Base-by-base conservation (phyloP, 2,113 vertebrate species). In the Dicaeum eximium region DNA sequence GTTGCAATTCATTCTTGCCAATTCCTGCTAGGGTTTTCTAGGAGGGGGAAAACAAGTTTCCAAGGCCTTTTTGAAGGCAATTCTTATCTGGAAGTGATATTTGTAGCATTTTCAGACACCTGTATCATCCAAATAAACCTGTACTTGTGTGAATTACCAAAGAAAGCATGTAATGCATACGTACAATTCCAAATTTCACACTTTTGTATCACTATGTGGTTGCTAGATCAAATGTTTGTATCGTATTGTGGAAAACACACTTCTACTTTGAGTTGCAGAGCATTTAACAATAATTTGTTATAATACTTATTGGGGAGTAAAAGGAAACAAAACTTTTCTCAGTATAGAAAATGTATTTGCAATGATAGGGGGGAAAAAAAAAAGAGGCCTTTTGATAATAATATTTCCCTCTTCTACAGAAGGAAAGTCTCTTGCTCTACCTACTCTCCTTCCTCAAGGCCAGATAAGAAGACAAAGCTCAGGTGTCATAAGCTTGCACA, bases 161-260 rank as follows among this genome's bases (percentile, higher is more conserved):
- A 51, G 14, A 89, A 42, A 91, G 28, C 7, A 38, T 0, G 0
- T 1, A 62, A 65, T 10, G 35, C 51, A 66, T 11, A 10, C 0
- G 2, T 2, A 64, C 24, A 74, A 54, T 79, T 58, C 28, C 35
- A 14, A 12, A 67, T 75, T 79, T 57, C 53, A 84, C 30, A 35
- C 11, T 69, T 86, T 24, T 75, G 11, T 30, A 47, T 27, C 30
- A 30, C 40, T 23, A 7, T 2, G 3, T 0, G 8, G 28, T 25
- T 38, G 21, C 42, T 50, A 35, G 7, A 45, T 22, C 31, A 80
- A 16, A 40, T 42, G 54, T 79, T 40, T 11, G 1, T 14, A 28
- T 22, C 42, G 77, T 45, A 18, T 13, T 2, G 51, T 4, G 17
- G 77, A 80, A 65, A 83, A 7, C 12, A 67, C 4, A 13, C 7